Evolutionary conservation across 1,140 invertebrate species (phyloP).

Genomic region (Thalassaphorura encarpata): DNA sequence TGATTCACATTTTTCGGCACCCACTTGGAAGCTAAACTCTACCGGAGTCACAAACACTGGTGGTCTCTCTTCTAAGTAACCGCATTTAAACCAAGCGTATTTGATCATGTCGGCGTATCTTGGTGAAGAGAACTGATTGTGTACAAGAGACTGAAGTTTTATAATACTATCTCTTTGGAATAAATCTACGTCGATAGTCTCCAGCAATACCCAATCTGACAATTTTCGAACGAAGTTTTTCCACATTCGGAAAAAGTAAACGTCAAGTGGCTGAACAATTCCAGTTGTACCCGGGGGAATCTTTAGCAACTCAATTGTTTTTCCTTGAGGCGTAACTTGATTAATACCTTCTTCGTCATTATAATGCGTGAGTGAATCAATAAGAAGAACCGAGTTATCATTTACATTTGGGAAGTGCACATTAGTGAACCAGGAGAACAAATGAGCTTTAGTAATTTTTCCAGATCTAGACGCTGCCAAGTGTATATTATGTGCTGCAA

Average conservation of each 20-base stretch:
- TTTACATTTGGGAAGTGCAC: too few relatives aligned
- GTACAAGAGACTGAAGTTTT: conserved; percentile 6
- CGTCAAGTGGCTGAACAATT: neutral
- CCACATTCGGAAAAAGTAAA: neutral
- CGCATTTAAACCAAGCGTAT: conserved; percentile 7
- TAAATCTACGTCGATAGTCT: conserved; percentile 1
- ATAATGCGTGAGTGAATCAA: too few relatives aligned
- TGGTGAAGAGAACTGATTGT: conserved; percentile 3
- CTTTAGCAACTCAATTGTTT: neutral
- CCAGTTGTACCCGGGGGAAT: conserved; percentile 1
- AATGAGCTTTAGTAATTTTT: neutral
- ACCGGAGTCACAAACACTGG: too few relatives aligned
- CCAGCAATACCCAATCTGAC: neutral
- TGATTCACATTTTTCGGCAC: too few relatives aligned
- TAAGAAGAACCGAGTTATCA: too few relatives aligned
- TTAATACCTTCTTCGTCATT: too few relatives aligned
- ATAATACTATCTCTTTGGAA: neutral
- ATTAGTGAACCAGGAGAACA: neutral
- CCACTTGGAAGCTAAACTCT: too few relatives aligned
- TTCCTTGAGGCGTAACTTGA: neutral
- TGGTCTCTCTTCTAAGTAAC: too few relatives aligned
- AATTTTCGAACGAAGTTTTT: neutral
- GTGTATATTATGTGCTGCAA: too few relatives aligned
- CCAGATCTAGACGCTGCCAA: neutral
- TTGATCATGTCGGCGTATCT: neutral